Conservation (phyloP, 2,797 vertebrate genomes). For the Phylloscopus collybita region DNA sequence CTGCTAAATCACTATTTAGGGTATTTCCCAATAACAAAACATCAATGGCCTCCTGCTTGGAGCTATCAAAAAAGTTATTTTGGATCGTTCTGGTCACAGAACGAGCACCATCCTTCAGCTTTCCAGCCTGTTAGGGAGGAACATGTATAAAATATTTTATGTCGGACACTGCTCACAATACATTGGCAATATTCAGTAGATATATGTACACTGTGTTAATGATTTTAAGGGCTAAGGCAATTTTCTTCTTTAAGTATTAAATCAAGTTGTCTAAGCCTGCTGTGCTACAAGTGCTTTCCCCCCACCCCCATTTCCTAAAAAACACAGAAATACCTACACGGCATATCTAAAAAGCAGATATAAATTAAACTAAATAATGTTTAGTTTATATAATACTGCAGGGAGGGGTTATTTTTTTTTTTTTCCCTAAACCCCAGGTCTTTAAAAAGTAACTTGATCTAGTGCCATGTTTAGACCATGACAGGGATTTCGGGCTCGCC, state of each 20-base stretch:
- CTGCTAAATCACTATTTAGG: constrained; percentile 96
- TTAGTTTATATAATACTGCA: not conserved
- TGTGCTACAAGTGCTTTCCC: not conserved
- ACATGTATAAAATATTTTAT: constrained; percentile 67
- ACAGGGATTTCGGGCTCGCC: not conserved
- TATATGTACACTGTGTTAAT: constrained; percentile 10
- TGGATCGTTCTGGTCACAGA: constrained; percentile 99
- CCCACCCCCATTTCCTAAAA: not conserved
- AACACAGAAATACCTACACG: not conserved
- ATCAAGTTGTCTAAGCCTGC: not conserved
- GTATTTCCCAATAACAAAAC: constrained; percentile 96
- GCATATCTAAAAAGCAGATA: not conserved
- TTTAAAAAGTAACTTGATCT: not conserved
- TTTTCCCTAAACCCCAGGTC: not conserved
- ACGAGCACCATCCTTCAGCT: constrained; percentile 98
- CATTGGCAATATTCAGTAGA: constrained; percentile 55
- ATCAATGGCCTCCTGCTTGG: constrained; percentile 98
- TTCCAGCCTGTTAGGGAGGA: constrained; percentile 85
- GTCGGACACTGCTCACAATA: constrained; percentile 51
- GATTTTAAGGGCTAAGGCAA: not conserved
- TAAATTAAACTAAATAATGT: not conserved
- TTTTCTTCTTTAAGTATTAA: not conserved
- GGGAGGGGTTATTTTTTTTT: not conserved
- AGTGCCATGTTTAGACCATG: not conserved
- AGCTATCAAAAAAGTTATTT: constrained; percentile 99